These are phyloP conservation scores for Dryococelus australis DNA, from an alignment of 2,888 invertebrate species.

Conservation along the genomic window DNA sequence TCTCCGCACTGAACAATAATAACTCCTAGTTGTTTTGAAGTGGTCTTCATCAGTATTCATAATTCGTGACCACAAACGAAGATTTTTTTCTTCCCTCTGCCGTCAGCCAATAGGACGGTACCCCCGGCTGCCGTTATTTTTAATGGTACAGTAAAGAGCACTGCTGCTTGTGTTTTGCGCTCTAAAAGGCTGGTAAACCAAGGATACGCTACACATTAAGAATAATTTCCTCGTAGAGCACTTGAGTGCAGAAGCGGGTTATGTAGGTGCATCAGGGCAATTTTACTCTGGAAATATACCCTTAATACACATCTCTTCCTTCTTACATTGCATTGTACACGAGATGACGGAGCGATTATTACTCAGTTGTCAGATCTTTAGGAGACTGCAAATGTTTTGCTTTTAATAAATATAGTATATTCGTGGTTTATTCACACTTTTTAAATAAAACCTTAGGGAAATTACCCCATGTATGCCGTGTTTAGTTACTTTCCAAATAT, in stretches of 20 bases:
- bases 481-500: too few relatives aligned
- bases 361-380: too few relatives aligned
- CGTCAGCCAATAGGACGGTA: not conserved
- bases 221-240: not conserved
- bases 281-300: too few relatives aligned
- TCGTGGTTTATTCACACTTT: too few relatives aligned
- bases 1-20: not conserved
- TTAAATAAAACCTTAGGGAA: too few relatives aligned
- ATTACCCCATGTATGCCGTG: too few relatives aligned
- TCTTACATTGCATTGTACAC: too few relatives aligned
- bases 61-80: not conserved
- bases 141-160: not conserved
- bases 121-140: not conserved
- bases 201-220: not conserved
- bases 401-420: too few relatives aligned
- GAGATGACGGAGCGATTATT: too few relatives aligned
- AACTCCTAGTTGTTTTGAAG: not conserved
- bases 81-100: not conserved
- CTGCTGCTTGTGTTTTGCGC: not conserved
- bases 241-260: not conserved
- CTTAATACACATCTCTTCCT: too few relatives aligned
- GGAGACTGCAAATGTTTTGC: too few relatives aligned
- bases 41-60: slow-evolving; percentile 3
- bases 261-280: too few relatives aligned
- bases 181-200: not conserved